These are phyloP conservation scores for Dermatemys mawii DNA, from an alignment of 2,113 vertebrate genomes.

Conservation along the genomic window DNA sequence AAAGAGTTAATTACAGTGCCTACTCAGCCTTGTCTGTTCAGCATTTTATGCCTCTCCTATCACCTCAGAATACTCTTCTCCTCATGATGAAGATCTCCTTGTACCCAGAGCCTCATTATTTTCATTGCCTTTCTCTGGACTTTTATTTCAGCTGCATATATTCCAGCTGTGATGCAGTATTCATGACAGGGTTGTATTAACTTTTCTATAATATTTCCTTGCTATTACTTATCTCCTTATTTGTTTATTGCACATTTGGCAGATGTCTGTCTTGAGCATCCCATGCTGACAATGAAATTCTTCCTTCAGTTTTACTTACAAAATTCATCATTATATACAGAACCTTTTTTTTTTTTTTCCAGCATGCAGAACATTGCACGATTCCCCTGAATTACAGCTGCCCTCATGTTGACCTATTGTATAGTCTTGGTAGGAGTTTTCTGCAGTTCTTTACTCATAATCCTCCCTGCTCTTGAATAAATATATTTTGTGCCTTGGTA, in stretches of 20 bases:
- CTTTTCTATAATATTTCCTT: neutral
- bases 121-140: neutral
- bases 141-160: neutral
- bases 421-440: neutral
- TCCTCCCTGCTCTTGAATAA: neutral
- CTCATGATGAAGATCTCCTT: neutral
- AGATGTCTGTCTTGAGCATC: neutral
- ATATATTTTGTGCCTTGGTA: neutral
- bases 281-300: neutral
- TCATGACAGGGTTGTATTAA: neutral
- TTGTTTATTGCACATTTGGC: neutral
- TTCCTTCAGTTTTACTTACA: neutral
- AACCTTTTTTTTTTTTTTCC: neutral
- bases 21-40: neutral
- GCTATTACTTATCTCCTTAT: neutral
- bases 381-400: neutral
- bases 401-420: too few species aligned
- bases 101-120: neutral
- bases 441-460: neutral
- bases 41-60: rapidly evolving
- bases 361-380: neutral
- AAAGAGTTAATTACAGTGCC: neutral
- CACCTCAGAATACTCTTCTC: neutral
- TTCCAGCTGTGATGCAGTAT: neutral
- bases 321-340: neutral